phyloP scores from a whole-genome alignment of 2,113 vertebrate genomes.

The Toxostoma redivivum region DNA sequence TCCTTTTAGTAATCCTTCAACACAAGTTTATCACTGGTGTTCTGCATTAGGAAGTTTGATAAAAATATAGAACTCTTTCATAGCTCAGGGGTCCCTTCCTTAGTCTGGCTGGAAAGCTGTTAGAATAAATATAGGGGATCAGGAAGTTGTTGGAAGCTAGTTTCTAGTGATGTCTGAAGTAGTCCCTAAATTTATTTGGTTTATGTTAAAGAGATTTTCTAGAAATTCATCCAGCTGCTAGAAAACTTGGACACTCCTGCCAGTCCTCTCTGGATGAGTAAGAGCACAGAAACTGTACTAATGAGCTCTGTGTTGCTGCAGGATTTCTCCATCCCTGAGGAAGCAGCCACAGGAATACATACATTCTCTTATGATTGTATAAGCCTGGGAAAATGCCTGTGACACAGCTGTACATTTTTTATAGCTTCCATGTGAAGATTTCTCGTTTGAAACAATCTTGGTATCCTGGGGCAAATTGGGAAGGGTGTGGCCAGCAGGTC shows the following conservation, averaged over 20 bases:
- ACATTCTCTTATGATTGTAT: accelerated
- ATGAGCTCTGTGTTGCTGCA: background rate
- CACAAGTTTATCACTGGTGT: background rate
- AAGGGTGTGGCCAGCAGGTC: background rate
- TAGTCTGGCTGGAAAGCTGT: background rate
- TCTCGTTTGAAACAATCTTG: background rate
- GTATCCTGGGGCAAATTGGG: accelerated
- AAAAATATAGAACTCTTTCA: background rate
- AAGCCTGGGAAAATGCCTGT: background rate
- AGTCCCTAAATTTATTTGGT: background rate
- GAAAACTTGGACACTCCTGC: background rate
- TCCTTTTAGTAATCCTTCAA: background rate
- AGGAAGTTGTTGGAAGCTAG: background rate
- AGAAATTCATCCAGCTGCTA: background rate
- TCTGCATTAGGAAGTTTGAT: background rate
- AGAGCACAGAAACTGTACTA: background rate
- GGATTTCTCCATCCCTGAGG: background rate
- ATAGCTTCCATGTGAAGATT: background rate
- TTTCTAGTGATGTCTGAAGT: background rate
- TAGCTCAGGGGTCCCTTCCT: background rate
- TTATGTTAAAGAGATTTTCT: background rate
- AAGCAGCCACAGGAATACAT: background rate
- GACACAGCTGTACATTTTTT: background rate
- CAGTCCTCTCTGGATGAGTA: background rate
- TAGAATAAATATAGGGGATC: background rate